These are phyloP conservation scores for Axinella damicornis DNA, from an alignment of 37 sponge, comb jelly and placozoan genomes.

Conservation along the genomic window DNA sequence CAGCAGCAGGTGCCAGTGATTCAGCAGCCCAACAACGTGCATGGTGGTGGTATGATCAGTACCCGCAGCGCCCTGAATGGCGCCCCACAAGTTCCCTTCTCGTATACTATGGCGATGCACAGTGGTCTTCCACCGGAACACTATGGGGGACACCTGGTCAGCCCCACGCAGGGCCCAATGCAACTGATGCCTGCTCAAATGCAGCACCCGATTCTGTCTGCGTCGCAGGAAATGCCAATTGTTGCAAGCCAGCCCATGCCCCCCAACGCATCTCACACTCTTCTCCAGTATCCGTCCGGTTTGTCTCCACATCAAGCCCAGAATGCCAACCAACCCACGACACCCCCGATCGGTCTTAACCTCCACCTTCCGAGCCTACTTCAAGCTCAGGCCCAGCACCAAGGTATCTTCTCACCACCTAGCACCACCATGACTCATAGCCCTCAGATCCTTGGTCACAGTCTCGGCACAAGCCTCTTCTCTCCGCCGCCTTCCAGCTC, in stretches of 20 bases:
- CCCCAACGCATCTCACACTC: not conserved
- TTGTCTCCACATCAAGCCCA: not conserved
- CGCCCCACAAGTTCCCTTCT: too few species aligned
- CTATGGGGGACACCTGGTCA: constrained; percentile 38
- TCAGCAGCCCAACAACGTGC: too few species aligned
- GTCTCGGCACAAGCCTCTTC: constrained; percentile 64
- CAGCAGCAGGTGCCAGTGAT: too few species aligned
- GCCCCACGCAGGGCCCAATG: constrained; percentile 38
- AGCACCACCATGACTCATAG: constrained; percentile 51
- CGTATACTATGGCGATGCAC: too few species aligned
- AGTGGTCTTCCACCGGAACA: not conserved
- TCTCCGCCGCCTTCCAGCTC: constrained; percentile 68
- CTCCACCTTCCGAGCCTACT: constrained; percentile 33
- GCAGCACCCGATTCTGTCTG: not conserved
- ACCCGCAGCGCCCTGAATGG: too few species aligned
- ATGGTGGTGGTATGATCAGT: too few species aligned
- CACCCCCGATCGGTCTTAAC: constrained; percentile 25
- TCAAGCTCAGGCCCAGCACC: constrained; percentile 39
- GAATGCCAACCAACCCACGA: not conserved
- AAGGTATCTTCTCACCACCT: constrained; percentile 50
- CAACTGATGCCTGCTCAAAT: constrained; percentile 18
- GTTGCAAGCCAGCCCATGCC: not conserved
- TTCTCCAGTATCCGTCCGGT: not conserved
- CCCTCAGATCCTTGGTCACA: constrained; percentile 74
- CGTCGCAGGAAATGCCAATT: not conserved